Conservation (phyloP, 92 coral and sea anemone genomes). For the Isaurus tuberculatus region DNA sequence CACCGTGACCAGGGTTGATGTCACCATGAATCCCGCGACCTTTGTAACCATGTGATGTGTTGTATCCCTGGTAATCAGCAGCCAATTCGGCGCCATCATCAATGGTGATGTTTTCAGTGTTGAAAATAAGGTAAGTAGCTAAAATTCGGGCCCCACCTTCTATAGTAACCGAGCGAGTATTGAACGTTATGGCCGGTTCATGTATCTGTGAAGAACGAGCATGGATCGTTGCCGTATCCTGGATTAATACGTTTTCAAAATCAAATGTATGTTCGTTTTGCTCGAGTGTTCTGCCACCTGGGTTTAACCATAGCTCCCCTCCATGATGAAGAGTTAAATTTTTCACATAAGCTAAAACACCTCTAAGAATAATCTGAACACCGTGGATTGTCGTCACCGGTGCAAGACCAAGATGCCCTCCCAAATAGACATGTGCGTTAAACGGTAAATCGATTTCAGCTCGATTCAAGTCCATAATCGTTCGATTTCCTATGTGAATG, state of each 20-base stretch:
- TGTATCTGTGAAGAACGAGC: slow-evolving; percentile 67
- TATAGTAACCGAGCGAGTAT: slow-evolving; percentile 65
- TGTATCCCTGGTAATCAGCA: slow-evolving; percentile 72
- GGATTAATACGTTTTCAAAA: slow-evolving; percentile 70
- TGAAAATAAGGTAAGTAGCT: slow-evolving; percentile 60
- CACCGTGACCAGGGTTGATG: slow-evolving; percentile 72
- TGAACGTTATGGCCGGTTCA: slow-evolving; percentile 67
- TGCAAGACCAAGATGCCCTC: slow-evolving; percentile 74
- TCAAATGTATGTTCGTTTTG: slow-evolving; percentile 56
- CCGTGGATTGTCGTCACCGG: slow-evolving; percentile 67
- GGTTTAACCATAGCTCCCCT: slow-evolving; percentile 70
- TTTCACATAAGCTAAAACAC: slow-evolving; percentile 65
- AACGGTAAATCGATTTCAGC: slow-evolving; percentile 80
- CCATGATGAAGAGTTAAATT: slow-evolving; percentile 72
- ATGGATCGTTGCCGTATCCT: slow-evolving; percentile 69
- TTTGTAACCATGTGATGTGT: slow-evolving; percentile 66
- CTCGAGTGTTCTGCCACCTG: slow-evolving; percentile 66
- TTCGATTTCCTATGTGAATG: slow-evolving; percentile 65
- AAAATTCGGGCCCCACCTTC: slow-evolving; percentile 76
- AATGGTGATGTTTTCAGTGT: slow-evolving; percentile 72
- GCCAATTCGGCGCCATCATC: slow-evolving; percentile 71
- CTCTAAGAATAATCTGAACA: slow-evolving; percentile 75
- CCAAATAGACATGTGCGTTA: slow-evolving; percentile 71
- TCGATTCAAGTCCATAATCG: slow-evolving; percentile 65
- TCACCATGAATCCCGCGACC: slow-evolving; percentile 65